Conservation (phyloP, 2,113 vertebrate species). For the Loxodonta africana region DNA sequence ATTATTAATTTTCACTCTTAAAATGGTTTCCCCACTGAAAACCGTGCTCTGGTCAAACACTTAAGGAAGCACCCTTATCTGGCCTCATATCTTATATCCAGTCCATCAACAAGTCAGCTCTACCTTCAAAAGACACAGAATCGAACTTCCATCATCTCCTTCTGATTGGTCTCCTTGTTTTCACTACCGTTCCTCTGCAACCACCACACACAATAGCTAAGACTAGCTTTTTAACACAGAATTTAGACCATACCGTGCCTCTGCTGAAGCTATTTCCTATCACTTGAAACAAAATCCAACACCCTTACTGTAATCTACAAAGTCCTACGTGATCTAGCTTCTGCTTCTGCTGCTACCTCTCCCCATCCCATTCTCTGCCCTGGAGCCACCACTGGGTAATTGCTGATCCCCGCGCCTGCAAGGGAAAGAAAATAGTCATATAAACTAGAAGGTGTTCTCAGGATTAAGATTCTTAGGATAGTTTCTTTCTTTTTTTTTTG, state of each 20-base stretch:
- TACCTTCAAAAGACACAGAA: neutral
- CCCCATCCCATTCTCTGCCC: neutral
- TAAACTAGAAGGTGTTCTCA: neutral
- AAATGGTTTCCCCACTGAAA: neutral
- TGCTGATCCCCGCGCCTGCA: neutral
- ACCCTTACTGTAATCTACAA: neutral
- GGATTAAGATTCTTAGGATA: neutral
- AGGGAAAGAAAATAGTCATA: neutral
- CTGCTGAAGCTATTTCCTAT: neutral
- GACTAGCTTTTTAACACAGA: neutral
- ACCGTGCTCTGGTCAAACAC: neutral
- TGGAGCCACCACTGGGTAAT: neutral
- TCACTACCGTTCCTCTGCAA: neutral
- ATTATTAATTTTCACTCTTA: neutral
- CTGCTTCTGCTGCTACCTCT: neutral
- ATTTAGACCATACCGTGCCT: neutral
- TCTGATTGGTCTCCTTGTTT: neutral
- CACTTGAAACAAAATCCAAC: neutral
- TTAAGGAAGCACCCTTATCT: neutral
- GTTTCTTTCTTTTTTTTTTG: neutral
- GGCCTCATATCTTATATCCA: neutral
- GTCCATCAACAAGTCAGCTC: neutral
- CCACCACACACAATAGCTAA: neutral
- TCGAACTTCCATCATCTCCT: neutral
- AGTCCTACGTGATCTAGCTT: neutral